phyloP scores from a whole-genome alignment of 2,113 vertebrate genomes.

The Apistogramma diplotaenia region DNA sequence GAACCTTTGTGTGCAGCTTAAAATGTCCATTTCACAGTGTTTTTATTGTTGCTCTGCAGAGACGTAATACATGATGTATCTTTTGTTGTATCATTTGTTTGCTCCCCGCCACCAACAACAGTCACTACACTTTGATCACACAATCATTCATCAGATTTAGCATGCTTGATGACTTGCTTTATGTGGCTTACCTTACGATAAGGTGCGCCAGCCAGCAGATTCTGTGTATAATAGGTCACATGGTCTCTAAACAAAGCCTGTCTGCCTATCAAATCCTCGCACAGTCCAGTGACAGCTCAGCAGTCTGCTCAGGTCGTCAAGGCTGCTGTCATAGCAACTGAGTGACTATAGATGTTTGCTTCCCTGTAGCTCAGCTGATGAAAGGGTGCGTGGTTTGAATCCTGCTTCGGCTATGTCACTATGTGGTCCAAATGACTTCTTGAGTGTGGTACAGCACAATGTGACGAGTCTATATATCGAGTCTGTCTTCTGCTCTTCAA shows the following conservation, averaged over 20 bases:
- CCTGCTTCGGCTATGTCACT: conserved; percentile 25
- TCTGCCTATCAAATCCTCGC: conserved; percentile 53
- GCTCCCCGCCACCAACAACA: conserved; percentile 5
- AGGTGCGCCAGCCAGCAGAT: neutral
- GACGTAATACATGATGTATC: neutral
- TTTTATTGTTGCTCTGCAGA: neutral
- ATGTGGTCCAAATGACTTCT: neutral
- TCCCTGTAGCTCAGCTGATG: neutral
- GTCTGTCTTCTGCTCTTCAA: neutral
- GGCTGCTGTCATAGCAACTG: conserved; percentile 59
- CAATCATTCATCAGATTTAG: neutral
- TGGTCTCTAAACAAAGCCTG: conserved; percentile 42
- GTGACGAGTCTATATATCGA: neutral
- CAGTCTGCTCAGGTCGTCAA: conserved; percentile 49
- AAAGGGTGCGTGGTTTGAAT: conserved; percentile 40
- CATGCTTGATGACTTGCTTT: conserved; percentile 25
- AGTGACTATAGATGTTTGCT: conserved; percentile 13
- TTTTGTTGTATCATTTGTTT: conserved; percentile 19
- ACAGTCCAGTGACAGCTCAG: conserved; percentile 51
- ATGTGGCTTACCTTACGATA: conserved; percentile 37
- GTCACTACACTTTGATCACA: conserved; percentile 47
- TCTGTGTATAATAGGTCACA: conserved; percentile 32
- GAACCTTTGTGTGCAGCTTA: conserved; percentile 10
- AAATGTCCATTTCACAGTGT: neutral
- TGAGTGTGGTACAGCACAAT: neutral